Evolutionary conservation across 2,797 vertebrate genomes (phyloP).

Genomic region (Pipistrellus pygmaeus): DNA sequence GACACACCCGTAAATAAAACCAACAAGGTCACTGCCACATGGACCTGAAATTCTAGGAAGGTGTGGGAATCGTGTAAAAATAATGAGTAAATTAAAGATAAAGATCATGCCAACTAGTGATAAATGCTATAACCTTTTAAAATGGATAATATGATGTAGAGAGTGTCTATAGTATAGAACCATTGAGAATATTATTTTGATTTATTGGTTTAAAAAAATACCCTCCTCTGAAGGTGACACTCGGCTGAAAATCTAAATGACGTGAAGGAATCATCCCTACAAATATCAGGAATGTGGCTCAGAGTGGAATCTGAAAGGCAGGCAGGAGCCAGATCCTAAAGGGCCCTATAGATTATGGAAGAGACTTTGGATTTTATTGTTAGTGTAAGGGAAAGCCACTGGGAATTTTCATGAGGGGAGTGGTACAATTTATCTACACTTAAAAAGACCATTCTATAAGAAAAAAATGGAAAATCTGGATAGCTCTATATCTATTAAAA

Average conservation of each 20-base stretch:
- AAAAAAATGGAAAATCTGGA: constrained; percentile 43
- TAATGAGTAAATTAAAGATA: background rate
- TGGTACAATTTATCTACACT: constrained; percentile 39
- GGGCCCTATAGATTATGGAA: background rate
- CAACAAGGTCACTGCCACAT: background rate
- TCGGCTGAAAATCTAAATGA: background rate
- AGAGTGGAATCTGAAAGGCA: background rate
- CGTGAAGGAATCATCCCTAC: background rate
- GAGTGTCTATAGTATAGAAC: background rate
- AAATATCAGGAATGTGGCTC: background rate
- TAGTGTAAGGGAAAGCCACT: background rate
- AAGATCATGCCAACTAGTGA: background rate
- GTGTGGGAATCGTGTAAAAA: background rate
- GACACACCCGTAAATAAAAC: background rate
- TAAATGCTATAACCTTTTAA: background rate
- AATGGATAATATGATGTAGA: background rate
- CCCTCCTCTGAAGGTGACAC: background rate
- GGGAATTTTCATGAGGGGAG: background rate
- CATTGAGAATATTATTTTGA: constrained; percentile 13
- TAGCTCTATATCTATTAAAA: constrained; percentile 57
- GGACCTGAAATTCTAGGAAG: constrained; percentile 9
- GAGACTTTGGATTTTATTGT: constrained; percentile 30
- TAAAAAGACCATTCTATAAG: constrained; percentile 49
- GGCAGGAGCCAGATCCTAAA: background rate
- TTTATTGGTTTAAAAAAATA: constrained; percentile 22